Base-by-base conservation (phyloP, 1,140 invertebrate species). In the Pseudomyrmex flavicornis region DNA sequence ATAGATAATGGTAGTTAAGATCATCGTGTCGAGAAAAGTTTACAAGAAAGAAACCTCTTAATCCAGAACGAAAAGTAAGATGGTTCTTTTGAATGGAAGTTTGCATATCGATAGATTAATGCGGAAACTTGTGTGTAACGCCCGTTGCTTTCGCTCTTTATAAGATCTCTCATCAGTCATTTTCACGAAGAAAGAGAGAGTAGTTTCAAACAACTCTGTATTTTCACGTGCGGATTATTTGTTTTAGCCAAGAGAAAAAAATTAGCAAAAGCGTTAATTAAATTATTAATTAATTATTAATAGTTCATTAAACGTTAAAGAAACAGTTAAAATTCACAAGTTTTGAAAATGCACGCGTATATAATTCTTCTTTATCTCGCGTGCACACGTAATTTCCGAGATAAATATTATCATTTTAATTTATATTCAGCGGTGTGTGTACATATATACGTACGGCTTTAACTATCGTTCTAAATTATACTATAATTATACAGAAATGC, bases 21-120 rank as follows among this genome's bases (percentile, higher is more conserved):
- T 48, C 4, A 17, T 54, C n/a, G 26, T 52, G 74, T 54, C 52
- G 20, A 54, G 48, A 66, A 75, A 66, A 74, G 48, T 76, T 50
- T 54, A 0, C n/a, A 52, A 66, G 61, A 22, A 52, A 66, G 63
- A 66, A 44, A 7, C 8, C 15, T 15, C 22, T 76, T 76, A 66
- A 54, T 76, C 17, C 17, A 54, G n/a, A 48, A 8, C 3, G n/a
- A 75, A 35, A 10, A 54, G n/a, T 10, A 17, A 13, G 22, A 35
- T 48, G 13, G 61, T 76, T 65, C n/a, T 52, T 46, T 54, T 56
- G 48, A 76, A 76, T 54, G 52, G 2, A 46, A 76, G 26, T 56
- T 54, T 65, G 26, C 74, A 52, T 76, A 54, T 54, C 61, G 66
- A 65, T 65, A 48, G 22, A 35, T 35, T 65, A 76, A 66, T 10